Evolutionary conservation across 2,888 invertebrate species (phyloP).

Genomic region (Biston stratarius): DNA sequence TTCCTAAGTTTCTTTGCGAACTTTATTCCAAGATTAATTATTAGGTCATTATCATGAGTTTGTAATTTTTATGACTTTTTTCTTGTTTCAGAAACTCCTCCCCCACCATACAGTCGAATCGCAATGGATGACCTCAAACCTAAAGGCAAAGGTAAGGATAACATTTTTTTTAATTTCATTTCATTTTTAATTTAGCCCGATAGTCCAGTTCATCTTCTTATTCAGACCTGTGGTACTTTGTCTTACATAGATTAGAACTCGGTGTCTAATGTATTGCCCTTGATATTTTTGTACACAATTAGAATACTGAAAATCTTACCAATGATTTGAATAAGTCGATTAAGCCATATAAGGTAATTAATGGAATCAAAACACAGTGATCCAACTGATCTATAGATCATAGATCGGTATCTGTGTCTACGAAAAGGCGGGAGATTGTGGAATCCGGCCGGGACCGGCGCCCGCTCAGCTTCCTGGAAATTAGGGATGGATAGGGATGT

Average conservation of each 20-base stretch:
- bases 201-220: background rate
- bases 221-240: background rate
- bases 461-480: slow-evolving; percentile 83
- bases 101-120: slow-evolving; percentile 93
- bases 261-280: background rate
- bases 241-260: background rate
- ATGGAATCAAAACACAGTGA: slow-evolving; percentile 27
- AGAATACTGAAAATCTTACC: too few relatives aligned
- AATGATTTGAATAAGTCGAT: slow-evolving; percentile 14
- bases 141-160: slow-evolving; percentile 89
- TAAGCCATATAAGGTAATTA: slow-evolving; percentile 34
- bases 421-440: slow-evolving; percentile 75
- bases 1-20: too few relatives aligned
- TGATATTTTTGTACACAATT: too few relatives aligned
- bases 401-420: slow-evolving; percentile 41
- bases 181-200: background rate
- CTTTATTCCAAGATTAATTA: too few relatives aligned
- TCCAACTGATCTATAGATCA: slow-evolving; percentile 27
- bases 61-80: slow-evolving; percentile 39
- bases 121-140: slow-evolving; percentile 91
- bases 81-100: slow-evolving; percentile 91
- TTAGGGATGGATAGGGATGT: slow-evolving; percentile 73
- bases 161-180: too few relatives aligned
- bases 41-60: too few relatives aligned
- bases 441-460: slow-evolving; percentile 82